Base-by-base conservation (phyloP, 2,888 invertebrate genomes). In the Melanophora roralis region DNA sequence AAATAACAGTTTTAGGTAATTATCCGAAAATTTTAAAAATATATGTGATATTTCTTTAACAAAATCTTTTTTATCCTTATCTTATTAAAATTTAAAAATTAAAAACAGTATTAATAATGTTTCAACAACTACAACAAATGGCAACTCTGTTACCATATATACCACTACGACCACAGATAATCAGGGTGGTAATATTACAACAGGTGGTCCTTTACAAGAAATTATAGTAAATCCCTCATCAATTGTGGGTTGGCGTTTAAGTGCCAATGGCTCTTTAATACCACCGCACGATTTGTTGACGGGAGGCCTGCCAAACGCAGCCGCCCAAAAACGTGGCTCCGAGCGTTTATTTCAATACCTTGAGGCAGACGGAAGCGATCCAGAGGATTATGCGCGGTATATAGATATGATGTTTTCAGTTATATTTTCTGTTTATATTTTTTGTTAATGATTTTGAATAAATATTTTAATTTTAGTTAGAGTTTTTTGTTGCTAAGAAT, bases 351-450 rank as follows among this genome's bases (percentile, higher is more conserved):
- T 94, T 91, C 94, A 92, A 86, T 94, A 93, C 91, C 92, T 94
- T 91, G 94, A 93, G 90, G 94, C 94, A 93, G 94, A 94, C 90
- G 93, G 93, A 84, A 94, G 94, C 71, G 94, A 93, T 87, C 91
- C 92, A 86, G 91, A 91, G 86, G 90, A 90, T 86, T 90, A 90
- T 88, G 88, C 90, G 87, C 87, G 90, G 91, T 86, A 91, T 34
- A 71, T 68, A 72, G 53, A 6, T 32, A 16, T 32, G 6, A 45
- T 45, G 16, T 19, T 64, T 78, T 38, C 8, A 14, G 57, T 21
- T 27, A n/a, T 6, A 27, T 19, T 74, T 36, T 14, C 59, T 5
- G 71, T 55, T 60, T 8, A 14, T 65, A 32, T 75, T 74, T 74
- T 16, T 23, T 59, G 72, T 38, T 60, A 11, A 0, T 69, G 43